phyloP scores from a whole-genome alignment of 2,113 vertebrate genomes.

The Colius striatus region DNA sequence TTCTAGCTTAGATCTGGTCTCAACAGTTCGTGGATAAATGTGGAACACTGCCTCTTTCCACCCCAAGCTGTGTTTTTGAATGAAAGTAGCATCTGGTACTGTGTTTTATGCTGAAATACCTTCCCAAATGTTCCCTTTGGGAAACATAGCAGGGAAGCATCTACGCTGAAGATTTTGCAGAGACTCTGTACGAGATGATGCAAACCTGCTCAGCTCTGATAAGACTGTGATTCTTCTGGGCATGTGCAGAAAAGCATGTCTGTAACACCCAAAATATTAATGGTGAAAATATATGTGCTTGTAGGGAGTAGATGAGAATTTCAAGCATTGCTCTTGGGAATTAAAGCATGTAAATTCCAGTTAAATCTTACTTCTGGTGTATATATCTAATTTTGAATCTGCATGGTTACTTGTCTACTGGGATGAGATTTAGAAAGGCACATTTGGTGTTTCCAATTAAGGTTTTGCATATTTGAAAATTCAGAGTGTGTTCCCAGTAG shows the following conservation, averaged over 20 bases:
- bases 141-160: background rate
- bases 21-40: background rate
- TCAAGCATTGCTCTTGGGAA: background rate
- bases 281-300: background rate
- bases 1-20: background rate
- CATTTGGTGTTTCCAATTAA: background rate
- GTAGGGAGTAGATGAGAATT: background rate
- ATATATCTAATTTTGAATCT: background rate
- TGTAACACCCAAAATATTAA: background rate
- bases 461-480: background rate
- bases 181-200: background rate
- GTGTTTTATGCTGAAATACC: background rate
- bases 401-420: background rate
- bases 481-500: background rate
- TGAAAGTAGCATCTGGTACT: background rate
- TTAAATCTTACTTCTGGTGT: background rate
- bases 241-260: background rate
- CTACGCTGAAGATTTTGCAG: background rate
- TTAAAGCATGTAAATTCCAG: background rate
- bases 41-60: background rate
- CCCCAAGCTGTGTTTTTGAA: background rate
- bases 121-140: background rate
- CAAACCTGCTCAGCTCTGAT: conserved; percentile 14
- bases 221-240: background rate
- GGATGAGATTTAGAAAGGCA: background rate